Evolutionary conservation across 1,140 invertebrate species (phyloP).

Genomic region (Ectropis grisescens): DNA sequence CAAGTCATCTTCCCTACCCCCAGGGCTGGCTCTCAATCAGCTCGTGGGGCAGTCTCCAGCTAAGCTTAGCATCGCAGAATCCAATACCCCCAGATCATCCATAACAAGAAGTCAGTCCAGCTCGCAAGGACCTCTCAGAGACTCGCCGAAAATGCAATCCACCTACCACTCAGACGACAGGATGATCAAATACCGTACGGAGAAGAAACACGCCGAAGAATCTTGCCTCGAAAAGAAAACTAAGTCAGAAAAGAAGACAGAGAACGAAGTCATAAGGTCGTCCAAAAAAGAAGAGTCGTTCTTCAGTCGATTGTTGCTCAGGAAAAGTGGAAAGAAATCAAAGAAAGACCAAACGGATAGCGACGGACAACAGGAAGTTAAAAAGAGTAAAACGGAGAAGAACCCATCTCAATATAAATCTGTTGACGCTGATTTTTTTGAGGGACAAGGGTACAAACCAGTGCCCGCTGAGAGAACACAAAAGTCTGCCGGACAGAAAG

Average conservation of each 20-base stretch:
- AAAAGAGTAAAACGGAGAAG: constrained; percentile 54
- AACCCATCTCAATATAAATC: constrained; percentile 34
- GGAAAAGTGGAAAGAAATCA: constrained; percentile 76
- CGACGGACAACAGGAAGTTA: constrained; percentile 47
- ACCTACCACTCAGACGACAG: constrained; percentile 42
- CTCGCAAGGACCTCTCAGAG: constrained; percentile 51
- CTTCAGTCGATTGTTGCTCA: constrained; percentile 74
- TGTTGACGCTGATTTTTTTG: constrained; percentile 31
- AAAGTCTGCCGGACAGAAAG: constrained; percentile 62
- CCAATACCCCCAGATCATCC: constrained; percentile 46
- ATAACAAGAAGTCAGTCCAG: constrained; percentile 66
- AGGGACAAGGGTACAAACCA: constrained; percentile 43
- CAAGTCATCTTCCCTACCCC: constrained; percentile 78
- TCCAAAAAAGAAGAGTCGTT: constrained; percentile 74
- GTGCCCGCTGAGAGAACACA: constrained; percentile 43
- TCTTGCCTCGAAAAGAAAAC: constrained; percentile 64
- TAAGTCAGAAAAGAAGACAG: constrained; percentile 67
- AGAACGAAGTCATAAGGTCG: constrained; percentile 57
- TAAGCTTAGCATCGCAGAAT: constrained; percentile 63
- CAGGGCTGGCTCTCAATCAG: constrained; percentile 70
- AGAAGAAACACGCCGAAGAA: constrained; percentile 60
- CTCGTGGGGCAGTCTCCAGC: constrained; percentile 48
- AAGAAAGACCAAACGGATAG: constrained; percentile 70
- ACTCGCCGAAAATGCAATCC: constrained; percentile 31
- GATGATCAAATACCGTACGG: constrained; percentile 38